Evolutionary conservation across 2,797 vertebrate species (phyloP).

Genomic region (Delichon dasypus): DNA sequence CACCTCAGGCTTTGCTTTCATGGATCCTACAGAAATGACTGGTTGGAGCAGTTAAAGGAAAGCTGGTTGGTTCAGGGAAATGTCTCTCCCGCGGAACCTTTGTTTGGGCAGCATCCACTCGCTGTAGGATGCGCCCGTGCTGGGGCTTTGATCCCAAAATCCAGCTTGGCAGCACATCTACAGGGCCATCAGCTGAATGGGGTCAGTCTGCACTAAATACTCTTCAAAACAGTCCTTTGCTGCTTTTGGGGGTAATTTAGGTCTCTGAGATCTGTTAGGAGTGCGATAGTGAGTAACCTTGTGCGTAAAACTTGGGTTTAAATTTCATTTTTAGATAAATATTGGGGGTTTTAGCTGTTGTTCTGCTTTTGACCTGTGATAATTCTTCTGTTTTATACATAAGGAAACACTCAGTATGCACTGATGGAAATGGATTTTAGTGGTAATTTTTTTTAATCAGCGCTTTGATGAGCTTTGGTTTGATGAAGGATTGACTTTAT

Average conservation of each 20-base stretch:
- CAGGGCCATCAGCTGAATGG: not conserved
- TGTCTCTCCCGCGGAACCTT: not conserved
- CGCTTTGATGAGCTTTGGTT: not conserved
- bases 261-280: not conserved
- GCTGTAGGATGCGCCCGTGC: accelerated
- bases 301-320: not conserved
- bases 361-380: not conserved
- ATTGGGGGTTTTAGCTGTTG: not conserved
- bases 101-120: not conserved
- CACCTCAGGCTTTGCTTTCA: not conserved
- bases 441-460: not conserved
- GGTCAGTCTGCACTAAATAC: accelerated
- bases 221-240: accelerated
- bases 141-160: not conserved
- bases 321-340: not conserved
- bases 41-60: too few relatives aligned
- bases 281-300: accelerated
- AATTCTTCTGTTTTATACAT: not conserved
- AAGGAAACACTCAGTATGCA: not conserved
- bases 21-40: not conserved
- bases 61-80: not conserved
- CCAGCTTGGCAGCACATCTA: not conserved
- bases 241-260: not conserved
- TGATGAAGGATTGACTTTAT: not conserved
- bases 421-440: not conserved